Percentiles rank a stretch among this genome's conserved stretches.
phyloP scores from a whole-genome alignment of 2,888 invertebrate genomes.

The Mesopsocus fuscifrons region DNA sequence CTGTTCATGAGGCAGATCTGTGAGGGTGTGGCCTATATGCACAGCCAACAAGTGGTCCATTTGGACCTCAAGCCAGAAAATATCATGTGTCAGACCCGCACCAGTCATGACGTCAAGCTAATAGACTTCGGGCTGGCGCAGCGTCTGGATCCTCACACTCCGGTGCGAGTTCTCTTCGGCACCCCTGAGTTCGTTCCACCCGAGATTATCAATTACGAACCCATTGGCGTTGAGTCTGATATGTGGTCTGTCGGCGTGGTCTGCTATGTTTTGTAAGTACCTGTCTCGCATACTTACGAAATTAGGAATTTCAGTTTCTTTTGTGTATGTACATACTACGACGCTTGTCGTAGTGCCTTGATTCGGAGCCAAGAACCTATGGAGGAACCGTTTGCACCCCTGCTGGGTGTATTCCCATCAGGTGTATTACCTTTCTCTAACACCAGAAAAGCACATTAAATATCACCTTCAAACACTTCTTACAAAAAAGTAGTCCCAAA shows the following conservation, averaged over 20 bases:
- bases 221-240: conserved; percentile 65
- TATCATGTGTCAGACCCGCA: conserved; percentile 73
- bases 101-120: conserved; percentile 73
- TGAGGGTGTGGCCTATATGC: conserved; percentile 81
- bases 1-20: conserved; percentile 81
- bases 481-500: too few relatives aligned
- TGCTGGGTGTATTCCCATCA: too few relatives aligned
- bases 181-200: conserved; percentile 89
- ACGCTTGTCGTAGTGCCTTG: too few relatives aligned
- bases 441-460: too few relatives aligned
- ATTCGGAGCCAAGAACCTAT: too few relatives aligned
- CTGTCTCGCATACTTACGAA: too few relatives aligned
- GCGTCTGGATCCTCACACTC: conserved; percentile 42
- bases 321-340: too few relatives aligned
- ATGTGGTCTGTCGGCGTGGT: conserved; percentile 95
- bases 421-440: too few relatives aligned
- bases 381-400: too few relatives aligned
- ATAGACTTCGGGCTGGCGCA: conserved; percentile 88
- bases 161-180: conserved; percentile 58
- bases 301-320: too few relatives aligned
- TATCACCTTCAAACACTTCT: too few relatives aligned
- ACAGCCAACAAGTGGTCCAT: conserved; percentile 64
- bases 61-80: conserved; percentile 92
- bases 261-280: conserved; percentile 75
- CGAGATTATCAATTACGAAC: conserved; percentile 80